These are phyloP conservation scores for Synergus itoensis DNA, from an alignment of 2,888 invertebrate species.

Conservation along the genomic window DNA sequence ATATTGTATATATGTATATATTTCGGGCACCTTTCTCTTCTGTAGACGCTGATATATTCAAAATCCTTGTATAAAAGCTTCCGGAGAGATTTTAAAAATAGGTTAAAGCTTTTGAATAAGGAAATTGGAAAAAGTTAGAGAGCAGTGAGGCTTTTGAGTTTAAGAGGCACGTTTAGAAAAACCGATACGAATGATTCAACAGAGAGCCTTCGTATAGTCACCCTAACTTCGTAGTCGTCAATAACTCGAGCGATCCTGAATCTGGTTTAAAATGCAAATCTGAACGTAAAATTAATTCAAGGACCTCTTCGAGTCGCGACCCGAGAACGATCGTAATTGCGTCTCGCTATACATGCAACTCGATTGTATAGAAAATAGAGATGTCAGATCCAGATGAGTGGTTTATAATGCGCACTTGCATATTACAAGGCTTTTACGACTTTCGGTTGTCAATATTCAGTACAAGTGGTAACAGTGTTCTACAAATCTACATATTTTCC, in stretches of 20 bases:
- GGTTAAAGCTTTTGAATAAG: neutral
- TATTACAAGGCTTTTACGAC: neutral
- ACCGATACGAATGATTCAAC: neutral
- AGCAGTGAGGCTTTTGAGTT: neutral
- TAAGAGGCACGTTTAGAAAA: neutral
- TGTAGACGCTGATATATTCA: neutral
- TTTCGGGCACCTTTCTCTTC: neutral
- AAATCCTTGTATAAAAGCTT: neutral
- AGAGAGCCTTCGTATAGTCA: neutral
- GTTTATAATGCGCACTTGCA: neutral
- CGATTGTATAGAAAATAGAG: neutral
- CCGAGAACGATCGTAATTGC: slow-evolving; percentile 32
- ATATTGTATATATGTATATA: no score
- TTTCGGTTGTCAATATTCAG: neutral
- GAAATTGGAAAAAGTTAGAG: neutral
- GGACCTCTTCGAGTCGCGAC: slow-evolving; percentile 19
- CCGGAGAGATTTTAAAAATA: neutral
- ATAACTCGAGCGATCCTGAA: slow-evolving; percentile 17
- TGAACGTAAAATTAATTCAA: slow-evolving; percentile 40
- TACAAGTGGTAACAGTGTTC: neutral
- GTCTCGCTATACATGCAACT: neutral
- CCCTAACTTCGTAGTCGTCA: neutral
- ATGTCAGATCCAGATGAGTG: neutral
- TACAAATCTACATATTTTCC: neutral
- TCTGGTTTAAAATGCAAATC: slow-evolving; percentile 39